A percentile compares a stretch with the other conserved stretches of the same genome.
phyloP scores from a whole-genome alignment of 1,140 invertebrate species.

The Cheumatopsyche charites region DNA sequence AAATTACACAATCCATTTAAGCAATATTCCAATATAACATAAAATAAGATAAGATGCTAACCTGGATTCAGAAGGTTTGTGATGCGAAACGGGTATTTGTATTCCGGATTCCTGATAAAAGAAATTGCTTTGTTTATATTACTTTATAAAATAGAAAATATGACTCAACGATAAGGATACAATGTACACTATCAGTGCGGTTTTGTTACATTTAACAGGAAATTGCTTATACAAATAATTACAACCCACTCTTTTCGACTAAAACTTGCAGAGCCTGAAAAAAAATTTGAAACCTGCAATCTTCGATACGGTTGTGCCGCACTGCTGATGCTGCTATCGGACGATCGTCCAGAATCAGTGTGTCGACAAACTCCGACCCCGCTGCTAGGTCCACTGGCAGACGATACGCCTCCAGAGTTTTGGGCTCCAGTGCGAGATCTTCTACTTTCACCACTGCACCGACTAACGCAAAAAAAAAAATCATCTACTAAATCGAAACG shows the following conservation, averaged over 20 bases:
- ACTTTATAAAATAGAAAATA: too few relatives aligned
- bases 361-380: slow-evolving; percentile 55
- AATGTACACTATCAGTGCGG: too few relatives aligned
- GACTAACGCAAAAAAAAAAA: slow-evolving; percentile 35
- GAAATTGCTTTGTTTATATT: too few relatives aligned
- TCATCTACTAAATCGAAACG: not conserved
- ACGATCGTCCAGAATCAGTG: slow-evolving; percentile 59
- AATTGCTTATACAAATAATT: too few relatives aligned
- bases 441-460: slow-evolving; percentile 57
- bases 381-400: slow-evolving; percentile 38
- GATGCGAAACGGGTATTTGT: slow-evolving; percentile 41
- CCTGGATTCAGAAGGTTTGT: slow-evolving; percentile 43
- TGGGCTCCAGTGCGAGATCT: slow-evolving; percentile 48
- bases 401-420: not conserved
- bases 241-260: too few relatives aligned
- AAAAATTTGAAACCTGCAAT: slow-evolving; percentile 56
- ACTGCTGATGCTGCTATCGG: slow-evolving; percentile 60
- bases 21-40: slow-evolving; percentile 3
- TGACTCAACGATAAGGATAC: not conserved
- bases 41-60: slow-evolving; percentile 9
- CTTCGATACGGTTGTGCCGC: slow-evolving; percentile 55
- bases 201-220: too few relatives aligned
- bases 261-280: not conserved
- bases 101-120: slow-evolving; percentile 42
- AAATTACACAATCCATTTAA: too few relatives aligned